These are phyloP conservation scores for Atta colombica DNA, from an alignment of 1,140 invertebrate genomes.

Conservation along the genomic window DNA sequence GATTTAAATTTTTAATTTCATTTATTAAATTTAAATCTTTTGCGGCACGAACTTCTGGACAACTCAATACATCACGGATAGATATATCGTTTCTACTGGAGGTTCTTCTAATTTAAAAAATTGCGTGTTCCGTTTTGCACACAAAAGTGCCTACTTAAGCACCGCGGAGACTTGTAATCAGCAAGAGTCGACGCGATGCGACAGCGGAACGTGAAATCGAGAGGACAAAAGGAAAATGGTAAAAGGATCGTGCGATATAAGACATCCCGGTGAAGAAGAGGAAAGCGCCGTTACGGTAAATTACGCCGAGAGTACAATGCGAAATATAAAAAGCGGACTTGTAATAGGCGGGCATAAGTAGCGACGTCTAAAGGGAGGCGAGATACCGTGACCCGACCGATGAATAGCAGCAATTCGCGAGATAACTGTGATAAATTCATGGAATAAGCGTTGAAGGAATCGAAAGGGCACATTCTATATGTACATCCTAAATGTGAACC, in stretches of 20 bases:
- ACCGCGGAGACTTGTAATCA: constrained; percentile 1
- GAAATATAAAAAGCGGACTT: constrained; percentile 73
- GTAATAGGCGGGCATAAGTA: constrained; percentile 70
- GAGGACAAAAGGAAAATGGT: not conserved
- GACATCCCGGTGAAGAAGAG: constrained; percentile 19
- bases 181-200: not conserved
- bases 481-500: not conserved
- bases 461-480: constrained; percentile 19
- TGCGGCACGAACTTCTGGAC: too few species aligned
- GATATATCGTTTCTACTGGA: not conserved
- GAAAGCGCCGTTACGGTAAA: constrained; percentile 75
- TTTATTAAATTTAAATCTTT: too few species aligned
- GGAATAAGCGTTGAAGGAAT: constrained; percentile 66
- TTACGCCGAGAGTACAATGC: constrained; percentile 73
- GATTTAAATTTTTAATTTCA: too few species aligned
- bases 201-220: constrained; percentile 3
- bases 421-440: constrained; percentile 73
- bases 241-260: constrained; percentile 2
- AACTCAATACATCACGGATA: too few species aligned
- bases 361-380: constrained; percentile 47
- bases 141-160: constrained; percentile 7
- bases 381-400: constrained; percentile 30
- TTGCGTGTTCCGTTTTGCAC: not conserved
- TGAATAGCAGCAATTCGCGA: constrained; percentile 55
- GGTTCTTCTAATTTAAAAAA: not conserved